Conservation (phyloP, 2,888 invertebrate genomes). For the Himalopsyche japonica region DNA sequence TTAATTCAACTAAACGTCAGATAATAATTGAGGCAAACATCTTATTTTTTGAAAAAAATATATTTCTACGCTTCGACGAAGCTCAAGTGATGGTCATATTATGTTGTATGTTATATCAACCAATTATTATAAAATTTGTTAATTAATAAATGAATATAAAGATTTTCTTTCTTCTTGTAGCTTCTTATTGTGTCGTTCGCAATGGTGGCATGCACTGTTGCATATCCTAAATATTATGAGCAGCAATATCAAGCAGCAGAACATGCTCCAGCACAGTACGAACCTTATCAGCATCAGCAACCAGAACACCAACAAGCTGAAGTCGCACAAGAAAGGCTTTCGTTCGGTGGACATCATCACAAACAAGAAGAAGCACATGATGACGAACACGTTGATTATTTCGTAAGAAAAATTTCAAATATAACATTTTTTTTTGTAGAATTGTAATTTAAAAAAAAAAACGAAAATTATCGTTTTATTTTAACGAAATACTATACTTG, state of each 20-base stretch:
- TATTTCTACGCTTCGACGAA: no score
- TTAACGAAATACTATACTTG: no score
- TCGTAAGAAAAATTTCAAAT: constrained; percentile 52
- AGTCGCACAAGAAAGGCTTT: constrained; percentile 22
- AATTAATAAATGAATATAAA: no score
- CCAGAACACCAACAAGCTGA: constrained; percentile 41
- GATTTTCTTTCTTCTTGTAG: constrained; percentile 43
- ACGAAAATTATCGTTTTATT: no score
- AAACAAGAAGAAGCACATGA: constrained; percentile 47
- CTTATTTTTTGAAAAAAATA: no score
- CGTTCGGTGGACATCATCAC: constrained; percentile 28
- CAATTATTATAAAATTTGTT: no score
- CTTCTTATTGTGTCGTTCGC: constrained; percentile 46
- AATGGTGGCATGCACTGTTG: constrained; percentile 48
- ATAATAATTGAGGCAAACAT: no score
- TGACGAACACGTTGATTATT: constrained; percentile 66
- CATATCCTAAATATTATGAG: constrained; percentile 43
- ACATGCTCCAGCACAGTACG: constrained; percentile 3
- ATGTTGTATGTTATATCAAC: no score
- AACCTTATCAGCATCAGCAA: constrained; percentile 37
- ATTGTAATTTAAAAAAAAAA: no score
- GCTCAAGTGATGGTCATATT: no score
- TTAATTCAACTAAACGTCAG: no score
- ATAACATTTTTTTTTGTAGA: no score
- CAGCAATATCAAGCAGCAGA: background rate